phyloP scores from a whole-genome alignment of 2,888 invertebrate species.

The Drosophila paramelanica region DNA sequence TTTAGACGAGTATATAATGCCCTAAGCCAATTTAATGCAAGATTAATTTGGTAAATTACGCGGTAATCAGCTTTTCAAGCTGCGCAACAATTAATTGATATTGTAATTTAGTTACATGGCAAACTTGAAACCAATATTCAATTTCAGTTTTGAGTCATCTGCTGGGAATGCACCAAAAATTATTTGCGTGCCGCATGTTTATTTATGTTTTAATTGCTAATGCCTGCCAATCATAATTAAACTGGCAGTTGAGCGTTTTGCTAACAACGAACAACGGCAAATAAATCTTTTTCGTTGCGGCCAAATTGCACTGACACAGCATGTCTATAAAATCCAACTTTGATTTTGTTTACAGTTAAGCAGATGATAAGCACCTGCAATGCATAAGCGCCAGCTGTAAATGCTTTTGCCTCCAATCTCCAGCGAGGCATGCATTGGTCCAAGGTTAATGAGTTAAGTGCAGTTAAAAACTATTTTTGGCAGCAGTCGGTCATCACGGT shows the following conservation, averaged over 20 bases:
- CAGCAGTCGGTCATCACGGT: slow-evolving; percentile 2
- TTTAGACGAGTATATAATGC: slow-evolving; percentile 15
- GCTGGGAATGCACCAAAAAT: slow-evolving; percentile 9
- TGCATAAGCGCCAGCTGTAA: not conserved
- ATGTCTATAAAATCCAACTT: slow-evolving; percentile 8
- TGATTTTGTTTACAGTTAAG: slow-evolving; percentile 23
- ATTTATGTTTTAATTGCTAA: slow-evolving; percentile 31
- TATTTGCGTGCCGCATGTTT: slow-evolving; percentile 15
- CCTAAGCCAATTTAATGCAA: slow-evolving; percentile 69
- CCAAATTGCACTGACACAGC: slow-evolving; percentile 14
- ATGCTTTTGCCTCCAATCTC: slow-evolving; percentile 16
- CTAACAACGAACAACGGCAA: slow-evolving; percentile 29
- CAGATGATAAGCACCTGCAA: slow-evolving; percentile 27
- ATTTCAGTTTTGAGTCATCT: slow-evolving; percentile 7
- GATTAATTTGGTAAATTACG: slow-evolving; percentile 64
- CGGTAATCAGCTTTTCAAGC: slow-evolving; percentile 8
- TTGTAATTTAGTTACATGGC: slow-evolving; percentile 42
- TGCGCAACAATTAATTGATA: slow-evolving; percentile 33
- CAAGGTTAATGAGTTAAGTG: slow-evolving; percentile 40
- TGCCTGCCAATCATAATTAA: slow-evolving; percentile 55
- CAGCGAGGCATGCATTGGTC: slow-evolving; percentile 13
- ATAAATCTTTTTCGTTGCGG: slow-evolving; percentile 36
- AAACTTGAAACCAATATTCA: slow-evolving; percentile 29
- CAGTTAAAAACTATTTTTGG: slow-evolving; percentile 30
- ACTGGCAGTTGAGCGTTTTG: slow-evolving; percentile 13